Evolutionary conservation across 2,888 invertebrate species (phyloP).

Genomic region (Tipula lateralis): DNA sequence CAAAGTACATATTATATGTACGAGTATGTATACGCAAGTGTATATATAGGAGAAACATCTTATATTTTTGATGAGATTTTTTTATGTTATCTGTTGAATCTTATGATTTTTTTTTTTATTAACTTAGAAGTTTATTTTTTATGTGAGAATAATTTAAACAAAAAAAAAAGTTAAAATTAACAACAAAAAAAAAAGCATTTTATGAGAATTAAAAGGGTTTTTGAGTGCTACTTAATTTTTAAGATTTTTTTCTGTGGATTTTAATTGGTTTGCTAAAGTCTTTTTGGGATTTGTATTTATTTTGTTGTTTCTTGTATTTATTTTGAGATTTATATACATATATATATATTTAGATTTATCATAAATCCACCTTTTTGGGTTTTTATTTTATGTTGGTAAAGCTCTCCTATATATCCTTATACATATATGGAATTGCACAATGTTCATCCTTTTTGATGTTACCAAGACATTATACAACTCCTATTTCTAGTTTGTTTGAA

Average conservation of each 20-base stretch:
- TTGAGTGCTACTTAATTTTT: constrained; percentile 24
- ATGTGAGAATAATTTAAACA: constrained; percentile 24
- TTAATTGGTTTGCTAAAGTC: constrained; percentile 24
- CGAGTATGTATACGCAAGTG: too few species aligned
- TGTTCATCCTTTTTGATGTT: constrained; percentile 24
- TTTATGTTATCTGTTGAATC: constrained; percentile 24
- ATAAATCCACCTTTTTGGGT: not conserved
- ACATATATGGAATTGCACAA: not conserved
- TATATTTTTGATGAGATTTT: constrained; percentile 19
- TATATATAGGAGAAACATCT: not conserved
- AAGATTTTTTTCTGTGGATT: not conserved
- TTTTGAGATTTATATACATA: not conserved
- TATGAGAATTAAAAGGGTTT: constrained; percentile 19
- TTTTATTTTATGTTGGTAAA: not conserved
- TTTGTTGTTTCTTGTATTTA: not conserved
- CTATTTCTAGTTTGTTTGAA: constrained; percentile 8
- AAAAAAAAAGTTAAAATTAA: not conserved
- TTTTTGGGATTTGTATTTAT: not conserved
- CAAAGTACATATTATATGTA: not conserved
- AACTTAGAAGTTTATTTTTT: constrained; percentile 14
- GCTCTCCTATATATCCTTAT: not conserved
- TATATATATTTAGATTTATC: not conserved
- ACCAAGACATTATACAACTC: not conserved
- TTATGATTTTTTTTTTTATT: not conserved
- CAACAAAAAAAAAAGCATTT: not conserved